Base-by-base conservation (phyloP, 2,888 invertebrate species). In the Hyles lineata region DNA sequence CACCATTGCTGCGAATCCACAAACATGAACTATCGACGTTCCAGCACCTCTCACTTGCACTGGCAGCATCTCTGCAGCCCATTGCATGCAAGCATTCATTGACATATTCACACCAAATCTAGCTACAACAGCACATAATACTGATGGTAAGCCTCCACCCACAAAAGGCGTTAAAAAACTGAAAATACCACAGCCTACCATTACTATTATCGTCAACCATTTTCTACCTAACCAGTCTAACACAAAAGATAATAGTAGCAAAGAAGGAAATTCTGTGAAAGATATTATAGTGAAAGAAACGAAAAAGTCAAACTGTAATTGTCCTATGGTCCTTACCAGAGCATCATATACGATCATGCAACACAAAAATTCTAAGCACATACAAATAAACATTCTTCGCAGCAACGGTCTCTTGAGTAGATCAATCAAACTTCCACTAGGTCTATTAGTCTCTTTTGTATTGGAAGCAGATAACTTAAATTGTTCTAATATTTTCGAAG, bases 11-110 rank as follows among this genome's bases (percentile, higher is more conserved):
- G 89, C 52, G 55, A 87, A 89, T 11, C 89, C 88, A 73, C 87
- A 90, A 59, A 89, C 89, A 74, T 92, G 92, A 43, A 87, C 81
- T n/a, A 90, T 79, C 4, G 90, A 87, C 17, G 85, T 76, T 3
- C 89, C 91, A 17, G 89, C 84, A 6, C 90, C 92, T 77, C 92
- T 82, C 0, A 91, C 89, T 2, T 88, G 77, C 0, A 91, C 90
- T 0, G 92, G 92, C n/a, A 92, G 75, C 69, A 91, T 76, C 76
- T 92, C 92, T 4, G 91, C 89, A 17, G 85, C 81, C 92, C 92
- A 92, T 70, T 91, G 92, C 75, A 89, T 80, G 2, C 80, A 77
- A 11, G 85, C 82, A 72, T 88, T 90, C 29, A 77, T 80, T 2
- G 86, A 79, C 83, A 92, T 92, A 70, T 92, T 92, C 0, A 90